Percentiles rank a stretch among this genome's conserved stretches.
Evolutionary conservation across 1,140 invertebrate genomes (phyloP).

Genomic region (Vanessa tameamea): DNA sequence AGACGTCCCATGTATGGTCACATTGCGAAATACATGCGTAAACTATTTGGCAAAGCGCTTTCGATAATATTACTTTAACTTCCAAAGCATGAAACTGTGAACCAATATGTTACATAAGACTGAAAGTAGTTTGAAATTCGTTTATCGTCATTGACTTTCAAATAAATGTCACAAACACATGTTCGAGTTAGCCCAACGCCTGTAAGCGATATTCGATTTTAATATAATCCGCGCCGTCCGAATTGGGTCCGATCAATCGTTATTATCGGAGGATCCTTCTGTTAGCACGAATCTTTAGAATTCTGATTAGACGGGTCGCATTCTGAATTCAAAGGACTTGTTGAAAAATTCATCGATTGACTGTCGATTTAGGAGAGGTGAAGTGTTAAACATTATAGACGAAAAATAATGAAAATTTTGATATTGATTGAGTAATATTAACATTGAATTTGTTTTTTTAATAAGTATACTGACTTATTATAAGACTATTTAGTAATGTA

Average conservation of each 20-base stretch:
- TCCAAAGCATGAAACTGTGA: too few species aligned
- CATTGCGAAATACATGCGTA: too few species aligned
- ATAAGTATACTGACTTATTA: too few species aligned
- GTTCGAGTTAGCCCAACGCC: not conserved
- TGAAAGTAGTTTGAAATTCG: not conserved
- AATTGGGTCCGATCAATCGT: conserved; percentile 11
- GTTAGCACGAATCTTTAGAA: conserved; percentile 25
- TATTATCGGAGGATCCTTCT: conserved; percentile 15
- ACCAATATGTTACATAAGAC: not conserved
- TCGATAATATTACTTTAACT: too few species aligned
- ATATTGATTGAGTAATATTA: too few species aligned
- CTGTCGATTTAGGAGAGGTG: not conserved
- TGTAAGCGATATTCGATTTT: conserved; percentile 14
- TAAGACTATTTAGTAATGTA: too few species aligned
- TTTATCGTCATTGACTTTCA: not conserved
- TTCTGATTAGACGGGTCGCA: conserved; percentile 14
- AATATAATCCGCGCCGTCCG: not conserved
- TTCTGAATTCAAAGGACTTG: conserved; percentile 21
- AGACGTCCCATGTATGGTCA: too few species aligned
- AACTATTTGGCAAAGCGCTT: too few species aligned
- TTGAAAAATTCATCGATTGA: conserved; percentile 14
- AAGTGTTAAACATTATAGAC: not conserved
- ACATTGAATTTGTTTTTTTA: too few species aligned
- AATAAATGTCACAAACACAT: conserved; percentile 1
- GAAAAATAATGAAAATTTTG: too few species aligned